phyloP scores from a whole-genome alignment of 2,888 invertebrate species.

The Nephrotoma flavescens region DNA sequence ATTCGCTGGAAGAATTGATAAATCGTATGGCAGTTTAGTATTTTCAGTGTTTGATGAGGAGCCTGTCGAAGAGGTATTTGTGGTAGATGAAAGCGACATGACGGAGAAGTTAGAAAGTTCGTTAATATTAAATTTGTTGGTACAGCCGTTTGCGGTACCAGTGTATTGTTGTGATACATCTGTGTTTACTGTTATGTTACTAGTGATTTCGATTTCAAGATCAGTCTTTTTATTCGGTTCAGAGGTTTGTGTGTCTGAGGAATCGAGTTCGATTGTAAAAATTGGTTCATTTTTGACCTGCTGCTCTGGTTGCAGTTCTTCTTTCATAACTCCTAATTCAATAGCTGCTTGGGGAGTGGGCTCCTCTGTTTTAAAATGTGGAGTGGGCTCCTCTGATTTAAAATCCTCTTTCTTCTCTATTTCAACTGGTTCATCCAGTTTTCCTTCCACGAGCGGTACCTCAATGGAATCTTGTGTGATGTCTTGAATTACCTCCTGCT shows the following conservation, averaged over 20 bases:
- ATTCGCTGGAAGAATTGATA: neutral
- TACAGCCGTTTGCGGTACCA: neutral
- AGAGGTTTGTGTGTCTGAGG: neutral
- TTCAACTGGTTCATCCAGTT: neutral
- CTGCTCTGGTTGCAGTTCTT: neutral
- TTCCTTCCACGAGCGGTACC: neutral
- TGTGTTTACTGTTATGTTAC: neutral
- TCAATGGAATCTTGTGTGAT: neutral
- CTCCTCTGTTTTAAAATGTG: neutral
- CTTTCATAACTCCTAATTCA: neutral
- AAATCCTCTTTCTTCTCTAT: neutral
- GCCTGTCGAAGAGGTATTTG: constrained; percentile 8
- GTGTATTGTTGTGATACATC: neutral
- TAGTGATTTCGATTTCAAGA: neutral
- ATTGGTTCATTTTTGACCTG: neutral
- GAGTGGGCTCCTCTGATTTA: neutral
- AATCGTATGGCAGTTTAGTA: constrained; percentile 16
- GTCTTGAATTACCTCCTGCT: neutral
- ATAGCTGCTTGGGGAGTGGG: neutral
- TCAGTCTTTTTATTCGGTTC: neutral
- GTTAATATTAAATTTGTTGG: neutral
- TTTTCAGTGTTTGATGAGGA: constrained; percentile 19
- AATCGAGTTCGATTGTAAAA: neutral
- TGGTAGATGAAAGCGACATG: neutral
- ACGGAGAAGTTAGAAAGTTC: neutral